phyloP scores from a whole-genome alignment of 2,888 invertebrate species.

The Drosophila borborema region DNA sequence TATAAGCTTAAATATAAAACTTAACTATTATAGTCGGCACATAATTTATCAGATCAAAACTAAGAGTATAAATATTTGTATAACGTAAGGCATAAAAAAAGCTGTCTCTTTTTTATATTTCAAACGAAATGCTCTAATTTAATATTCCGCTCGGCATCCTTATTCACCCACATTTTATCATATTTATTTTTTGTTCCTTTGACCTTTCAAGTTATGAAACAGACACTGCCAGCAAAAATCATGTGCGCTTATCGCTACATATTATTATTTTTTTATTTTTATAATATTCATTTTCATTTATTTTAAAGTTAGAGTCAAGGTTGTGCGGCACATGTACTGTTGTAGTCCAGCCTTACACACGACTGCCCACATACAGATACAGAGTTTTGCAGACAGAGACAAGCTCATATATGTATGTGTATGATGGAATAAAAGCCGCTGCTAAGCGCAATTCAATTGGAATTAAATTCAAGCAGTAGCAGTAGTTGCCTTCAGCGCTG shows the following conservation, averaged over 20 bases:
- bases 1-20: not conserved
- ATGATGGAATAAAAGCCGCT: conserved; percentile 45
- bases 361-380: conserved; percentile 34
- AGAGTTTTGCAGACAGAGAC: not conserved
- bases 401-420: conserved; percentile 5
- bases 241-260: conserved; percentile 26
- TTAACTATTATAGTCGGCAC: not conserved
- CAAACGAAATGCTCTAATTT: not conserved
- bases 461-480: conserved; percentile 59
- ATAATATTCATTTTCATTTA: conserved; percentile 37
- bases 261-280: conserved; percentile 8
- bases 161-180: conserved; percentile 10
- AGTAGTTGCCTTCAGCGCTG: conserved; percentile 33
- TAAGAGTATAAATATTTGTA: not conserved
- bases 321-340: not conserved
- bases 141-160: not conserved
- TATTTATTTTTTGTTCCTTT: conserved; percentile 11
- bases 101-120: not conserved
- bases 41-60: not conserved
- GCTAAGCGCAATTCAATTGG: conserved; percentile 65
- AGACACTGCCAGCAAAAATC: conserved; percentile 8
- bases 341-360: conserved; percentile 36
- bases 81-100: not conserved
- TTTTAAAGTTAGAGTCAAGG: conserved; percentile 34
- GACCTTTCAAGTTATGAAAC: conserved; percentile 11